Base-by-base conservation (phyloP, 2,888 invertebrate species). In the Drosophila engyochracea region DNA sequence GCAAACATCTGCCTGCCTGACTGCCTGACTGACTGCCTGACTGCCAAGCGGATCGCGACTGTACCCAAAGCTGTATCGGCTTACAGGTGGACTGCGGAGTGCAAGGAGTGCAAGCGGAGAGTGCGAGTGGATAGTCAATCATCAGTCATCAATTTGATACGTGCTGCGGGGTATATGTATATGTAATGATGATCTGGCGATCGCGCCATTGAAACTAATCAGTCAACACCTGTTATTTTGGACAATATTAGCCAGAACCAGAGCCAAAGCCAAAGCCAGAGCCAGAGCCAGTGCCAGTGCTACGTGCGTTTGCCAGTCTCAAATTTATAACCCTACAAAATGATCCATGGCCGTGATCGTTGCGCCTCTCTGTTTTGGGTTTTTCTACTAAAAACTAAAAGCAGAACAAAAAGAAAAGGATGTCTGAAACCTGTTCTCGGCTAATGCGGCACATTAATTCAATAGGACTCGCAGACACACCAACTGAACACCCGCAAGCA, bases 151-250 rank as follows among this genome's bases (percentile, higher is more conserved):
- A 74, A 89, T 85, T 82, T 70, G 82, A 82, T 85, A 85, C 88
- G 85, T 85, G 90, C 73, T 44, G 25, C 61, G 30, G 22, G 65
- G 25, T 31, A 60, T 49, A 63, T 53, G 35, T 41, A 54, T 25
- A 49, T 57, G 12, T 47, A 41, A 49, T 47, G 47, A 28, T 30
- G 53, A 67, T 60, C 41, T 33, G 66, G 5, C 57, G 61, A 59
- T 61, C 69, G 70, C 71, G 62, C 70, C 31, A 58, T 76, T 63
- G 76, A 77, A 80, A 80, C 85, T 85, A 81, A 89, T 88, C 88
- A 85, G 71, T 68, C 89, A 69, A 78, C 88, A 88, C 88, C 89
- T 89, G 89, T 89, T 89, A 87, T 88, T 89, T 88, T 81, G 76
- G 77, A 80, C 82, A 80, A 70, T 68, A 83, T 86, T 81, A 74